phyloP scores from a whole-genome alignment of 2,888 invertebrate species.

The Homarus gammarus region DNA sequence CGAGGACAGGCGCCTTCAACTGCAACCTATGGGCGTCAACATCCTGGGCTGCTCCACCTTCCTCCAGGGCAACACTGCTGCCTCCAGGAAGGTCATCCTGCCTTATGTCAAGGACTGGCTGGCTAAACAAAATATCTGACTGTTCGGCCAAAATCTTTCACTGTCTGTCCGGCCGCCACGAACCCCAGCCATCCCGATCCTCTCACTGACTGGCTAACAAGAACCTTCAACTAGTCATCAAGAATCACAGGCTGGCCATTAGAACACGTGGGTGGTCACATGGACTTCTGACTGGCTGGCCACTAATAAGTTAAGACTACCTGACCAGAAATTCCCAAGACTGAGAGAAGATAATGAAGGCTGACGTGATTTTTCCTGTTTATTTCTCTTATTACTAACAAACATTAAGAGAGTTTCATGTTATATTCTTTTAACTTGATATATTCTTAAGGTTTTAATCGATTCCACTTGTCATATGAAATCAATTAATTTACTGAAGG shows the following conservation, averaged over 20 bases:
- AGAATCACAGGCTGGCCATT: background rate
- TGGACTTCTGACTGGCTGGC: too few relatives aligned
- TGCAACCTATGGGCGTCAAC: background rate
- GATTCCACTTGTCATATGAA: too few relatives aligned
- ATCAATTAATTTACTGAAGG: too few relatives aligned
- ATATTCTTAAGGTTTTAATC: too few relatives aligned
- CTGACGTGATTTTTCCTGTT: too few relatives aligned
- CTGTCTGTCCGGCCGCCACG: background rate
- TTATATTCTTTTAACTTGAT: too few relatives aligned
- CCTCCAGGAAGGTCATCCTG: conserved; percentile 76
- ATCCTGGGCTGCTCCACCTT: conserved; percentile 35
- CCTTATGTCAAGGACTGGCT: conserved; percentile 74
- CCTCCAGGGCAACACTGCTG: conserved; percentile 73
- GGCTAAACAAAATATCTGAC: background rate
- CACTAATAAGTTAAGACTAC: too few relatives aligned
- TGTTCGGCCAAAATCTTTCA: background rate
- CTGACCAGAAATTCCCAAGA: too few relatives aligned
- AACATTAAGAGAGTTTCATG: too few relatives aligned
- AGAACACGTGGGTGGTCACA: too few relatives aligned
- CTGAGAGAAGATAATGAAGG: too few relatives aligned
- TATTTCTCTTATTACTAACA: too few relatives aligned
- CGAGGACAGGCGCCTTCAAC: conserved; percentile 36
- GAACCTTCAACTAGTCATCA: background rate
- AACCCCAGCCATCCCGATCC: background rate
- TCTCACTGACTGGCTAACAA: background rate